A percentile compares a stretch with the other conserved stretches of the same genome.
Conservation (phyloP, 2,113 vertebrate species). For the Cavia porcellus region DNA sequence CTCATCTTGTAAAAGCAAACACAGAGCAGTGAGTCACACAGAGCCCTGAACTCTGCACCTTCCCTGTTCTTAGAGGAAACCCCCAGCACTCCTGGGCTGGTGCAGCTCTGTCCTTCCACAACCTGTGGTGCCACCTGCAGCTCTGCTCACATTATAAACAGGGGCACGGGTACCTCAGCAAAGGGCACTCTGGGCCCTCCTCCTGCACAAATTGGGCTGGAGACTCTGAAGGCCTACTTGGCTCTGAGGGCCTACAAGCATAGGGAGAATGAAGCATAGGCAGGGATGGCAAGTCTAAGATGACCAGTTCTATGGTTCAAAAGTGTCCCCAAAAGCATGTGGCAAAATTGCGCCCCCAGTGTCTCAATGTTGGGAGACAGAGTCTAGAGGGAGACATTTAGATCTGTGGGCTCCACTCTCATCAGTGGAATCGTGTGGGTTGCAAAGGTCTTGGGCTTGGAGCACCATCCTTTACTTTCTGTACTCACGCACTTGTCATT, state of each 20-base stretch:
- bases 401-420: not conserved
- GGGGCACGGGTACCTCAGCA: not conserved
- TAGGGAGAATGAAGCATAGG: accelerated
- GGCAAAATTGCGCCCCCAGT: not conserved
- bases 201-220: not conserved
- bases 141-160: too few species aligned
- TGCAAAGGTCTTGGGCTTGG: not conserved
- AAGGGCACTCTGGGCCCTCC: accelerated
- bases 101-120: not conserved
- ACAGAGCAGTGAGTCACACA: too few species aligned
- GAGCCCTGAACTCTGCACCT: not conserved
- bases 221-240: not conserved
- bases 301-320: not conserved
- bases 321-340: not conserved
- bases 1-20: not conserved
- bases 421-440: too few species aligned
- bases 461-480: not conserved
- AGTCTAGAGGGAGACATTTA: too few species aligned
- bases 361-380: not conserved
- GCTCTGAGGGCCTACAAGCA: too few species aligned
- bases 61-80: not conserved
- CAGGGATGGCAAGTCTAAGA: not conserved
- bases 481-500: too few species aligned
- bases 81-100: not conserved
- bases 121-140: not conserved